These are phyloP conservation scores for Pterois miles DNA, from an alignment of 2,797 vertebrate species.

Conservation along the genomic window DNA sequence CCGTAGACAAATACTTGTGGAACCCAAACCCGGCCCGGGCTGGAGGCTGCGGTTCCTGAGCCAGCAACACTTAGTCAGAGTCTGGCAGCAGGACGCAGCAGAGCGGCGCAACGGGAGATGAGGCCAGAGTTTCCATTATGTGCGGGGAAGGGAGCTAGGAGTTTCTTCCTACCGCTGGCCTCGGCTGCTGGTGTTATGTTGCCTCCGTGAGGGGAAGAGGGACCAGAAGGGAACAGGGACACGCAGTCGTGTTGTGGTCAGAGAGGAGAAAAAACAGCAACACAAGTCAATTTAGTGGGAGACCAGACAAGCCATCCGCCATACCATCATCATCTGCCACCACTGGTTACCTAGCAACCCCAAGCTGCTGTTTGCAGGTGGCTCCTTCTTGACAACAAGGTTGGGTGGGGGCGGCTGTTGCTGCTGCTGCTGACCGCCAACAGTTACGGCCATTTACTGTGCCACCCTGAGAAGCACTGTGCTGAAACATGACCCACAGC, in stretches of 20 bases:
- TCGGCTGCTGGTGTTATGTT: constrained; percentile 66
- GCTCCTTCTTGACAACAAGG: constrained; percentile 65
- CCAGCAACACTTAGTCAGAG: constrained; percentile 80
- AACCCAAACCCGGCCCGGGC: constrained; percentile 41
- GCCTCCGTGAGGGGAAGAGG: constrained; percentile 45
- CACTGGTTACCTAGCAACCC: constrained; percentile 79
- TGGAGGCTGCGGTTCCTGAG: constrained; percentile 51
- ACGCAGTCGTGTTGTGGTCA: constrained; percentile 10
- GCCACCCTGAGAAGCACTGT: constrained; percentile 15
- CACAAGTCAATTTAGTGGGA: constrained; percentile 36
- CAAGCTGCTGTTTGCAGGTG: constrained; percentile 73
- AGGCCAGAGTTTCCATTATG: constrained; percentile 81
- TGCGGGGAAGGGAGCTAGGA: constrained; percentile 61
- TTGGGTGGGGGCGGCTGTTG: constrained; percentile 26
- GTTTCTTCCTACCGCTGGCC: constrained; percentile 70
- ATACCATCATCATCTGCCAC: constrained; percentile 67
- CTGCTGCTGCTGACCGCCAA: constrained; percentile 47
- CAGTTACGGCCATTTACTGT: constrained; percentile 45
- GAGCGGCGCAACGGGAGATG: constrained; percentile 66
- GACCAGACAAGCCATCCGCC: constrained; percentile 43
- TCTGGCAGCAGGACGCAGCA: constrained; percentile 70
- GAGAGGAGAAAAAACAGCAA: constrained; percentile 1
- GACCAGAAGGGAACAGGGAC: constrained; percentile 17
- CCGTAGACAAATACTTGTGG: constrained; percentile 53
- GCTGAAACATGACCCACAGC: constrained; percentile 33